phyloP scores from a whole-genome alignment of 2,797 vertebrate species.

The Loris lydekkerianus region DNA sequence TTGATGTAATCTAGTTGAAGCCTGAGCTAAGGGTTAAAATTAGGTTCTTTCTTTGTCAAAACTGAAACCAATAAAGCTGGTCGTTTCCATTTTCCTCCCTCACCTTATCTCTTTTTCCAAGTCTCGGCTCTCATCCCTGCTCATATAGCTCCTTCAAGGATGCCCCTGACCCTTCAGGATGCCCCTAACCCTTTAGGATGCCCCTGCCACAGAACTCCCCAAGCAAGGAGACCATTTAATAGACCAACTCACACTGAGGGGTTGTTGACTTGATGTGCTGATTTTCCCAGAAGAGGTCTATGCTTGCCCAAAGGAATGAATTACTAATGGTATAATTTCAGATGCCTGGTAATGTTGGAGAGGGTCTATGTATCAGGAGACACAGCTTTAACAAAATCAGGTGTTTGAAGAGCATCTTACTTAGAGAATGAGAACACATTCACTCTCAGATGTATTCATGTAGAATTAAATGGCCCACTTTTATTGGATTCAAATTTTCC shows the following conservation, averaged over 20 bases:
- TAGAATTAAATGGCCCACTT: slow-evolving; percentile 21
- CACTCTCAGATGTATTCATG: slow-evolving; percentile 46
- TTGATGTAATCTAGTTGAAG: background rate
- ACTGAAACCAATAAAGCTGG: background rate
- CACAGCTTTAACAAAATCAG: slow-evolving; percentile 42
- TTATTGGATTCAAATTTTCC: slow-evolving; percentile 50
- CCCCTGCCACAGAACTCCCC: background rate
- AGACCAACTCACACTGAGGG: background rate
- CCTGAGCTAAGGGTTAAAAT: slow-evolving; percentile 34
- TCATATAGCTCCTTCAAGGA: background rate
- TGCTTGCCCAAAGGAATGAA: slow-evolving; percentile 42
- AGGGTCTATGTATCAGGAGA: slow-evolving; percentile 13
- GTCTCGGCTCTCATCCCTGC: background rate
- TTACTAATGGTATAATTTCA: slow-evolving; percentile 20
- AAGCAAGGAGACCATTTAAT: background rate
- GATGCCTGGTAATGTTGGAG: slow-evolving; percentile 10
- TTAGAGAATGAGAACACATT: slow-evolving; percentile 19
- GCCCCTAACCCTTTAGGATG: background rate
- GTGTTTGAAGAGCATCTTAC: slow-evolving; percentile 39
- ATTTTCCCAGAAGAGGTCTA: slow-evolving; percentile 36
- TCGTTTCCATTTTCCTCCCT: too few relatives aligned
- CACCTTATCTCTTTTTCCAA: background rate
- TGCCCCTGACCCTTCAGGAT: background rate
- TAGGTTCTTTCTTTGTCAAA: slow-evolving; percentile 17
- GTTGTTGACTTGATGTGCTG: background rate